Conservation (phyloP, 2,888 invertebrate species). For the Drosophila peninsularis region DNA sequence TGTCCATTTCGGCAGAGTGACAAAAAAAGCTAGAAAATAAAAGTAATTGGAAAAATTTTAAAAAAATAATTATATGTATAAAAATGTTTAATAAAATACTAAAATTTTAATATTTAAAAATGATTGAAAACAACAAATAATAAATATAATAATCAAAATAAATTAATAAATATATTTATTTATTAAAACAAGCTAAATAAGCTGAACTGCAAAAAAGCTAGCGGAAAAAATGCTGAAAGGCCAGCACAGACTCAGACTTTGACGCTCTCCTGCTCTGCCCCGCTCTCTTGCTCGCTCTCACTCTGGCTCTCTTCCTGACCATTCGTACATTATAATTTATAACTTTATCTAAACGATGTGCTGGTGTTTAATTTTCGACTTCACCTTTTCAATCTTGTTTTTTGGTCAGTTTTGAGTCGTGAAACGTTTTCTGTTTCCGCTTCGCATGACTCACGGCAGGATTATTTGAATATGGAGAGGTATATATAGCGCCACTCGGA, state of each 20-base stretch:
- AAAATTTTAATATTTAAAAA: too few species aligned
- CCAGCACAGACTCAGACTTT: conserved; percentile 4
- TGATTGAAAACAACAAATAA: too few species aligned
- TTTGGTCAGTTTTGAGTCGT: conserved; percentile 39
- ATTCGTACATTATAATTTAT: conserved; percentile 81
- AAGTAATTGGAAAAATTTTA: not conserved
- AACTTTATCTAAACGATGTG: conserved; percentile 84
- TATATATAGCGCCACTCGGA: conserved; percentile 73
- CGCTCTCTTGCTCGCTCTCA: not conserved
- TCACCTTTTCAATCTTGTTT: conserved; percentile 76
- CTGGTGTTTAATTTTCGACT: conserved; percentile 82
- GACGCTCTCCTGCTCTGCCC: not conserved
- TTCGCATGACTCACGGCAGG: conserved; percentile 68
- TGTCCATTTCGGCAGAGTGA: not conserved
- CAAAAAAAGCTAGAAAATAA: not conserved
- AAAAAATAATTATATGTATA: too few species aligned
- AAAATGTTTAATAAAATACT: too few species aligned
- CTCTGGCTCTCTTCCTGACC: conserved; percentile 51
- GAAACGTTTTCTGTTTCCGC: conserved; percentile 66
- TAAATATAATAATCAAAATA: too few species aligned
- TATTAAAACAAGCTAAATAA: not conserved
- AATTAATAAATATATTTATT: too few species aligned
- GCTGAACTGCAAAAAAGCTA: not conserved
- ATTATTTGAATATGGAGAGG: conserved; percentile 30
- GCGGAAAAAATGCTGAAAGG: not conserved